Conservation (phyloP, 37 sponge, comb jelly and placozoan species). For the Dysidea cf. avara region DNA sequence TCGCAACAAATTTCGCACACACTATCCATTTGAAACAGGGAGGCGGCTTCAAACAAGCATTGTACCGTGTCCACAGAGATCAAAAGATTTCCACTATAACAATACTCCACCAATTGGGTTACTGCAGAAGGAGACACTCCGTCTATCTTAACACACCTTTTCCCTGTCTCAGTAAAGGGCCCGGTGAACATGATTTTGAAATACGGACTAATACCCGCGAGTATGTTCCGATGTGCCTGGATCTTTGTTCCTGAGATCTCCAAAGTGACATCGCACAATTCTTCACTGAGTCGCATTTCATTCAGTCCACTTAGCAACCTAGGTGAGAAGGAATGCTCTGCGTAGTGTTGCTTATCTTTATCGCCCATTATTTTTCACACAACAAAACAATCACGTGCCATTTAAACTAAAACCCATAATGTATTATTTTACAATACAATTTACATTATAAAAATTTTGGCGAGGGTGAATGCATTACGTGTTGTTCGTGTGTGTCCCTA, state of each 20-base stretch:
- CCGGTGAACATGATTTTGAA: constrained; percentile 26
- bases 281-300: not conserved
- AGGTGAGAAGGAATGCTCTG: too few relatives aligned
- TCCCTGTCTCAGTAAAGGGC: not conserved
- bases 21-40: constrained; percentile 21
- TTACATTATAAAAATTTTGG: too few relatives aligned
- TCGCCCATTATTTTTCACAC: not conserved
- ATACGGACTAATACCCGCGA: constrained; percentile 24
- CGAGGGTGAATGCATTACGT: too few relatives aligned
- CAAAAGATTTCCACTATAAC: constrained; percentile 11
- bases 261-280: constrained; percentile 21
- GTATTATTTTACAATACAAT: not conserved
- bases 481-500: too few relatives aligned
- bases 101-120: not conserved
- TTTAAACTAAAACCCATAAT: not conserved
- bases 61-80: constrained; percentile 33
- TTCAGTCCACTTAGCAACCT: not conserved
- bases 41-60: constrained; percentile 12
- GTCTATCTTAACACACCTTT: not conserved
- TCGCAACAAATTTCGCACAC: constrained; percentile 15
- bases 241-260: not conserved
- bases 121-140: constrained; percentile 9
- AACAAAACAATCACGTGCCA: not conserved
- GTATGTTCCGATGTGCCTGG: constrained; percentile 32
- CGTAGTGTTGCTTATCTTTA: not conserved